Evolutionary conservation across 1,140 invertebrate genomes (phyloP).

Genomic region (Calycopis cecrops): DNA sequence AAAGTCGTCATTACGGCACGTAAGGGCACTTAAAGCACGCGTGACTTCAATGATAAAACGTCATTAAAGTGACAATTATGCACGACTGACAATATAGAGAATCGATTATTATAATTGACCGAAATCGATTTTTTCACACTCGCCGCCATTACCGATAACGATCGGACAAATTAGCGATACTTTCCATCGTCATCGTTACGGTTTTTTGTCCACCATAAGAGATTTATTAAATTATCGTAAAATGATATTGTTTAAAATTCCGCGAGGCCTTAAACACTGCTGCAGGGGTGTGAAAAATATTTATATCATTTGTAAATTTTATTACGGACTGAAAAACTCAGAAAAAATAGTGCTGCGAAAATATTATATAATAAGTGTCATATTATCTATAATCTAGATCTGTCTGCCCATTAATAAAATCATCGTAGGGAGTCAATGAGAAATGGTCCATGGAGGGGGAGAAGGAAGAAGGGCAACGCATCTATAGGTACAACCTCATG

Average conservation of each 20-base stretch:
- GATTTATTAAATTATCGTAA: slow-evolving; percentile 10
- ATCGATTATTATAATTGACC: slow-evolving; percentile 13
- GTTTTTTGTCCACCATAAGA: not conserved
- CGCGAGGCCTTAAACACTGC: not conserved
- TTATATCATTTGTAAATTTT: not conserved
- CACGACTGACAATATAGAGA: slow-evolving; percentile 9
- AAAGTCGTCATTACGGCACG: slow-evolving; percentile 4
- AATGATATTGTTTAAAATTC: slow-evolving; percentile 9
- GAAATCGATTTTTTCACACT: slow-evolving; percentile 13
- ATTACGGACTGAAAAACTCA: too few relatives aligned
- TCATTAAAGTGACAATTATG: slow-evolving; percentile 12
- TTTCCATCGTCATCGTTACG: slow-evolving; percentile 1
- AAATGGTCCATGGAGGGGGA: too few relatives aligned
- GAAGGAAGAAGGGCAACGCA: too few relatives aligned
- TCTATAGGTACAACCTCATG: too few relatives aligned
- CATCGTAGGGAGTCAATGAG: too few relatives aligned
- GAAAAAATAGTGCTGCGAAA: too few relatives aligned
- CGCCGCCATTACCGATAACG: slow-evolving; percentile 6
- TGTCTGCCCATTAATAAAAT: too few relatives aligned
- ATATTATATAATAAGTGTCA: too few relatives aligned
- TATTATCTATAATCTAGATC: too few relatives aligned
- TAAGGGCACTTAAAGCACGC: slow-evolving; percentile 2
- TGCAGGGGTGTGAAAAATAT: not conserved
- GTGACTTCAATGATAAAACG: slow-evolving; percentile 5
- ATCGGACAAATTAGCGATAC: slow-evolving; percentile 6